phyloP scores from a whole-genome alignment of 2,797 vertebrate genomes.

The Trichosurus vulpecula region DNA sequence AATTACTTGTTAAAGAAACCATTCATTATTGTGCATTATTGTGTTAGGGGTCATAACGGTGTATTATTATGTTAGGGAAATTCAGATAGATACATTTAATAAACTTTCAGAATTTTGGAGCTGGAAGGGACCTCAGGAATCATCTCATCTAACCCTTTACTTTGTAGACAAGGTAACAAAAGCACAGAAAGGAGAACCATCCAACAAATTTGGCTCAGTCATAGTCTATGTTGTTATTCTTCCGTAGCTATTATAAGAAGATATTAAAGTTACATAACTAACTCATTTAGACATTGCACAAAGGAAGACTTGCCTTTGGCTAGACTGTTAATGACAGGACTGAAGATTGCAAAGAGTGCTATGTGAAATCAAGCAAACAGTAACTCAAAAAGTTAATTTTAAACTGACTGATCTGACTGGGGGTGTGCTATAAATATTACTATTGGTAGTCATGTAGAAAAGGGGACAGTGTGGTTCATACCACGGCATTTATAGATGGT shows the following conservation, averaged over 20 bases:
- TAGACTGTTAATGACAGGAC: conserved; percentile 65
- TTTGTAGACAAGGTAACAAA: neutral
- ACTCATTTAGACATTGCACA: conserved; percentile 62
- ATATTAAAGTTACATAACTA: conserved; percentile 64
- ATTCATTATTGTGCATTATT: neutral
- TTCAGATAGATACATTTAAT: neutral
- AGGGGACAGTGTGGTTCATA: conserved; percentile 42
- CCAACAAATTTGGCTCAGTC: neutral
- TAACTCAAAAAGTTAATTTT: conserved; percentile 70
- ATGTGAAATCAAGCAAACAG: conserved; percentile 70
- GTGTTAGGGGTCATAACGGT: neutral
- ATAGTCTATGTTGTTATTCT: neutral
- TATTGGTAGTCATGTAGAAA: conserved; percentile 44
- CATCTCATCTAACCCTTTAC: neutral
- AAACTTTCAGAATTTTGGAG: neutral
- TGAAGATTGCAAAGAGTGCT: conserved; percentile 56
- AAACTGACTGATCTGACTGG: conserved; percentile 72
- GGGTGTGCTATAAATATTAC: conserved; percentile 67
- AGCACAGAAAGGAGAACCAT: neutral
- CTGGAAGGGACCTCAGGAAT: neutral
- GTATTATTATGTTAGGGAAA: neutral
- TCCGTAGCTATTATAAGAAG: conserved; percentile 59
- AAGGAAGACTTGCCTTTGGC: conserved; percentile 69
- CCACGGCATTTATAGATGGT: neutral
- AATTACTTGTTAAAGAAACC: neutral